Evolutionary conservation across 2,113 vertebrate genomes (phyloP), one percentile per base, ranked within the genome.

Genomic region (Pseudorasbora parva): DNA sequence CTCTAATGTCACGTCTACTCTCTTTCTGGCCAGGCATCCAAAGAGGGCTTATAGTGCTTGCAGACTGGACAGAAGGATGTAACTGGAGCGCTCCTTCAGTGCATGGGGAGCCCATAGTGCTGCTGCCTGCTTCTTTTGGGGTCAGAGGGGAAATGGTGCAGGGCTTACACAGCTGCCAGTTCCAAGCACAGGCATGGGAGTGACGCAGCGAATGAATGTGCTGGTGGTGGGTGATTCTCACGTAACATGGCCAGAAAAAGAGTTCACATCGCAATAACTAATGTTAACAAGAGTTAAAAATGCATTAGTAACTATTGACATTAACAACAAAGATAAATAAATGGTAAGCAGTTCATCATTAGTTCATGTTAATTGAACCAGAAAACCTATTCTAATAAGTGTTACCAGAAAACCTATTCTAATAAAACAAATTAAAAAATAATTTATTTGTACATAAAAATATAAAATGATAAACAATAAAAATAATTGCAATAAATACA

Each of bases 81-180:
- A 94, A 95, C 81, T 64, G 78, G 88, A 95, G 87, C 92, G 90
- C 81, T 8, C 49, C 86, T 84, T 92, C 91, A 86, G 89, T 71
- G 49, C 89, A 84, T 90, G 88, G 1, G 68, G 71, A 88, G 91
- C 86, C 88, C 87, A 86, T 14, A 8, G 88, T 79, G 1, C 17
- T 88, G 89, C 90, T 89, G 88, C 88, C 76, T 33, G 43, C 15
- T 25, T 49, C 92, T 93, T 88, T 89, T 60, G 90, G 90, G 94
- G 94, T 84, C 92, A 94, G 89, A 92, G 89, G 89, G 91, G 92
- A 94, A 84, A 83, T 85, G 73, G 85, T 91, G 85, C 83, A 82
- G 88, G 91, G 84, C 68, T 77, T 82, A 89, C 78, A 62, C 94
- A 95, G 93, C 94, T 95, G 93, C 89, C 54, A 85, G 71, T 23